These are phyloP conservation scores for Larimichthys crocea DNA, from an alignment of 2,113 vertebrate species.

Conservation along the genomic window DNA sequence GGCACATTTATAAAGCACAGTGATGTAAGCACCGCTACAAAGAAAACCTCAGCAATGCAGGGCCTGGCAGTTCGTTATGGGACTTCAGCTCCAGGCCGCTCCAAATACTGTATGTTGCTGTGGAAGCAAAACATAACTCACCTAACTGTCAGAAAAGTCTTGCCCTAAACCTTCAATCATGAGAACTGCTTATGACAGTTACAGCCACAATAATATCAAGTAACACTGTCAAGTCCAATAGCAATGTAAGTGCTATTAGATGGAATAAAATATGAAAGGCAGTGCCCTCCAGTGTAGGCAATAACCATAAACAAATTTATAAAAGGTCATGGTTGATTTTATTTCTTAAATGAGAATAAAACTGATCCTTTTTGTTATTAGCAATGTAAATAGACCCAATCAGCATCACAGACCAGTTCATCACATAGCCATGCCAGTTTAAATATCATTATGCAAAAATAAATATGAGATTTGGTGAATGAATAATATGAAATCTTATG, in stretches of 20 bases:
- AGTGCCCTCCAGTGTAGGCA: not conserved
- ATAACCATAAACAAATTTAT: too few species aligned
- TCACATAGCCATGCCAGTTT: not conserved
- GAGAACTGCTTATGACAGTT: not conserved
- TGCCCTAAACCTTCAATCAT: not conserved
- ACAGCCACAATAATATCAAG: not conserved
- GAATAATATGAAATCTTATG: not conserved
- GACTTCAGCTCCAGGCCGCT: not conserved
- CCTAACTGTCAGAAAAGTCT: conserved; percentile 2
- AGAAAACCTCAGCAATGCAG: conserved; percentile 28
- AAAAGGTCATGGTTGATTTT: too few species aligned
- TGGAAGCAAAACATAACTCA: conserved; percentile 31
- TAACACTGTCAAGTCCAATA: not conserved
- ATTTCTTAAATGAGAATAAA: not conserved
- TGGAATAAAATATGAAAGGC: not conserved
- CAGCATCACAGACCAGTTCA: not conserved
- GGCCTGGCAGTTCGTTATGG: not conserved
- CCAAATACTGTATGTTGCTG: conserved; percentile 4
- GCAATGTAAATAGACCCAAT: not conserved
- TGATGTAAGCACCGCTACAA: conserved; percentile 21
- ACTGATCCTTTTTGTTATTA: not conserved
- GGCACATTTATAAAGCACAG: conserved; percentile 32
- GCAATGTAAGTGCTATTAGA: not conserved
- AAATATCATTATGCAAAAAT: not conserved
- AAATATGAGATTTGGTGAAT: not conserved